Percentiles rank a stretch among this genome's conserved stretches.
Conservation (phyloP, 2,113 vertebrate genomes). For the Chunga burmeisteri region DNA sequence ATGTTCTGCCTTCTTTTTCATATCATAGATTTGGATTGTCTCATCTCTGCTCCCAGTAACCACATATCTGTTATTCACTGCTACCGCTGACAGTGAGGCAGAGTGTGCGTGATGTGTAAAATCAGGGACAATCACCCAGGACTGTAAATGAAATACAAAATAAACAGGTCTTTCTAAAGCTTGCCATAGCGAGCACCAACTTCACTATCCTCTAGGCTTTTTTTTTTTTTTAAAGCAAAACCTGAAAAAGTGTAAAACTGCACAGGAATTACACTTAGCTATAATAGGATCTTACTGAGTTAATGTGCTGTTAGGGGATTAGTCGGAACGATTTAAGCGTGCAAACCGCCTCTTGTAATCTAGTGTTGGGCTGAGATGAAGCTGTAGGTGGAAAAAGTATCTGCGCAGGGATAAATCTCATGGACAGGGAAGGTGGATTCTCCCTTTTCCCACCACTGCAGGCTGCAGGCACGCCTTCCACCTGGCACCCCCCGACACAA, state of each 20-base stretch:
- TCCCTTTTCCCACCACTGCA: background rate
- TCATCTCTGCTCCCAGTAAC: conserved; percentile 97
- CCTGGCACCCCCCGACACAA: background rate
- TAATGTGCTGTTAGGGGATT: background rate
- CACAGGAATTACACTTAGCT: background rate
- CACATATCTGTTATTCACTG: conserved; percentile 85
- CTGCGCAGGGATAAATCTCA: background rate
- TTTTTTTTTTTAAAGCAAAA: background rate
- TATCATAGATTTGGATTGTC: conserved; percentile 94
- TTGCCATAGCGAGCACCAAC: background rate
- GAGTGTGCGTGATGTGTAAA: conserved; percentile 94
- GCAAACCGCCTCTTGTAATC: background rate
- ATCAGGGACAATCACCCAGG: conserved; percentile 81
- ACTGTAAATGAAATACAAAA: conserved; percentile 65
- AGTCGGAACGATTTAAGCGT: background rate
- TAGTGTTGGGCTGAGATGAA: background rate
- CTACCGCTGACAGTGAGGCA: conserved; percentile 83
- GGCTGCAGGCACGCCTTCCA: background rate
- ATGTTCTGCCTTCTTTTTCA: conserved; percentile 89
- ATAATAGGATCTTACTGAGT: background rate
- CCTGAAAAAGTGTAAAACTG: background rate
- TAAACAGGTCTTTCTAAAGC: background rate
- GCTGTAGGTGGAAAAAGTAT: accelerated
- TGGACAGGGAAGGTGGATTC: background rate
- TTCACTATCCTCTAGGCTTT: background rate